Percentiles rank a stretch among this genome's conserved stretches.
phyloP scores from a whole-genome alignment of 2,797 vertebrate species.

The Halcyon chelicuti region DNA sequence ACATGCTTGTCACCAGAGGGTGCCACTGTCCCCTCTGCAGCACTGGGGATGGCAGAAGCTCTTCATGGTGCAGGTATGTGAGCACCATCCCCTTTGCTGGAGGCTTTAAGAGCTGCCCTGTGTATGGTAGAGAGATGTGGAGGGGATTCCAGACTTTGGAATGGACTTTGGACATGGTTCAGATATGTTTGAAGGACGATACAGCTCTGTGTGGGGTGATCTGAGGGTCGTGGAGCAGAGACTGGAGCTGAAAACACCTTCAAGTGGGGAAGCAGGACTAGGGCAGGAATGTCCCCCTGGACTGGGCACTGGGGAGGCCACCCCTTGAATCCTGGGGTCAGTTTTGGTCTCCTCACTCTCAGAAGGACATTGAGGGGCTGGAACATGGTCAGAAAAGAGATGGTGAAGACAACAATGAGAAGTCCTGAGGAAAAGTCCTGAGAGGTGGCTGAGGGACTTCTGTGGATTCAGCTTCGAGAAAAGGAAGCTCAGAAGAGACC shows the following conservation, averaged over 20 bases:
- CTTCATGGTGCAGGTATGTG: neutral
- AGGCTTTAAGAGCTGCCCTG: neutral
- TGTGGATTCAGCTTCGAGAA: neutral
- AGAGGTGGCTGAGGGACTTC: neutral
- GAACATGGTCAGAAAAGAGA: neutral
- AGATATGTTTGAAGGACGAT: neutral
- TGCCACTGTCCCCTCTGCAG: neutral
- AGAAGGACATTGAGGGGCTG: neutral
- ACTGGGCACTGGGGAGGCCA: neutral
- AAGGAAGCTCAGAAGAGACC: neutral
- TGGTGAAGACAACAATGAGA: too few species aligned
- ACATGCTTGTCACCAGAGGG: neutral
- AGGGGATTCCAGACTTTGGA: neutral
- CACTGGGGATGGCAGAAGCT: neutral
- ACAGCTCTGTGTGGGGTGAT: neutral
- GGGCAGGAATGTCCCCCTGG: neutral
- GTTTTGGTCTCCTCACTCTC: neutral
- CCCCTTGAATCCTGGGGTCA: too few species aligned
- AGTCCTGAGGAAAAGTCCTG: too few species aligned
- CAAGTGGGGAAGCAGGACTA: neutral
- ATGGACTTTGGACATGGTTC: neutral
- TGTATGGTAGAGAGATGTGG: too few species aligned
- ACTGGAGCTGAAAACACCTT: neutral
- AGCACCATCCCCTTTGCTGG: neutral
- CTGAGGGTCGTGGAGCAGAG: neutral